phyloP scores from a whole-genome alignment of 1,140 invertebrate genomes.

The Anastatus disparis region DNA sequence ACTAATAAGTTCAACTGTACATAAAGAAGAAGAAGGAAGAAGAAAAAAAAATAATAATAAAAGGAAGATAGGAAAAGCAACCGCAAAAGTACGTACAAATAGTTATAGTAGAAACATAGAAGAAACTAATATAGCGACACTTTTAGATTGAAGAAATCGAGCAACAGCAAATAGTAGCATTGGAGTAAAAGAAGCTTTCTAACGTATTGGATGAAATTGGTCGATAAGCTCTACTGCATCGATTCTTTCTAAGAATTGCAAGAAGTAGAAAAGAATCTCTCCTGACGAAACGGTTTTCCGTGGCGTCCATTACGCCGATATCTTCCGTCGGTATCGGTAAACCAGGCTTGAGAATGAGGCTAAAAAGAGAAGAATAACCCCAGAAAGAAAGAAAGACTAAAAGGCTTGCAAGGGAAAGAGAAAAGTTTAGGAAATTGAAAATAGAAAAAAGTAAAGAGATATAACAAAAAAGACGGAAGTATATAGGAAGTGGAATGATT shows the following conservation, averaged over 20 bases:
- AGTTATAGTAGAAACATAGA: too few species aligned
- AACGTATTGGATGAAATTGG: conserved; percentile 42
- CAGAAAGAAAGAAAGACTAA: neutral
- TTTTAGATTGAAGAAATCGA: neutral
- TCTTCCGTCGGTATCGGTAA: neutral
- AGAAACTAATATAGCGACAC: conserved; percentile 18
- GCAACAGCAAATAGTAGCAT: neutral
- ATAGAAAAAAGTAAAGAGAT: neutral
- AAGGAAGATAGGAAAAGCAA: neutral
- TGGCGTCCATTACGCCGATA: conserved; percentile 15
- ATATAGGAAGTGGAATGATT: neutral
- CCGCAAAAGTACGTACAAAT: too few species aligned
- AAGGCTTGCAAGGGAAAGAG: neutral
- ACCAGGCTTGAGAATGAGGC: neutral
- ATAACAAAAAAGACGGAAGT: neutral
- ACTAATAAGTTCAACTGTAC: conserved; percentile 30
- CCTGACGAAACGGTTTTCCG: conserved; percentile 4
- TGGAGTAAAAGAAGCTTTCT: conserved; percentile 23
- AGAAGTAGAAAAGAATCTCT: neutral
- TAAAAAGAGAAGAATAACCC: neutral
- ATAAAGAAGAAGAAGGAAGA: neutral
- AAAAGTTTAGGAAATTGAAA: neutral
- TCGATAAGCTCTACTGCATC: conserved; percentile 22
- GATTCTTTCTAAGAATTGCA: conserved; percentile 17
- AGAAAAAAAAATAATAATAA: neutral